Conservation (phyloP, 2,888 invertebrate genomes). For the Netelia fuscicornis region DNA sequence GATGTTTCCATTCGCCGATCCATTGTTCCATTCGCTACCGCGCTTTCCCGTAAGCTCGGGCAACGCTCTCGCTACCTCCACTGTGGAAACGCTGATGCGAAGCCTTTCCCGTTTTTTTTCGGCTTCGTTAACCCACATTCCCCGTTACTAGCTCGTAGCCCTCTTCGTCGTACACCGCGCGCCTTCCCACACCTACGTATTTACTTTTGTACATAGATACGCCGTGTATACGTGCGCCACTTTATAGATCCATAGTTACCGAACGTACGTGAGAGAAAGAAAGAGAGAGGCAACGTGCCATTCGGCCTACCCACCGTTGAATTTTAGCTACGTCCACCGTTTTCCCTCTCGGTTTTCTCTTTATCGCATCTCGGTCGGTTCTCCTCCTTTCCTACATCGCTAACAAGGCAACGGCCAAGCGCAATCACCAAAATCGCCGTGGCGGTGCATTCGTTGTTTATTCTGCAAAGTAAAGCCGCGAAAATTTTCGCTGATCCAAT, state of each 20-base stretch:
- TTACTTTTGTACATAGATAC: too few relatives aligned
- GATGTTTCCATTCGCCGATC: slow-evolving; percentile 77
- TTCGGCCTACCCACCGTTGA: slow-evolving; percentile 28
- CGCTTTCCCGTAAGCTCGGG: slow-evolving; percentile 29
- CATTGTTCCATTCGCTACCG: slow-evolving; percentile 74
- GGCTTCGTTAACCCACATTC: slow-evolving; percentile 80
- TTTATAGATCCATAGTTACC: neutral
- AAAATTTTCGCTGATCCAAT: slow-evolving; percentile 49
- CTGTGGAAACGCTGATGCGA: slow-evolving; percentile 77
- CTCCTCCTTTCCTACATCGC: slow-evolving; percentile 35
- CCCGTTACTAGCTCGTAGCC: slow-evolving; percentile 61
- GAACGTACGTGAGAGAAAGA: neutral
- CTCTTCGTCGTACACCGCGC: slow-evolving; percentile 37
- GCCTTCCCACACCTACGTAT: too few relatives aligned
- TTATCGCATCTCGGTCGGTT: slow-evolving; percentile 35
- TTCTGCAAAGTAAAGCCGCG: slow-evolving; percentile 29
- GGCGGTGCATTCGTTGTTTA: slow-evolving; percentile 49
- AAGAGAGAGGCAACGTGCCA: slow-evolving; percentile 7
- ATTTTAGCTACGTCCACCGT: slow-evolving; percentile 23
- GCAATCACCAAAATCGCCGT: slow-evolving; percentile 28
- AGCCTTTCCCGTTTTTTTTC: slow-evolving; percentile 76
- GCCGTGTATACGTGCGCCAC: neutral
- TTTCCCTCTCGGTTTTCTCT: slow-evolving; percentile 6
- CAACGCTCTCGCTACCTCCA: slow-evolving; percentile 33
- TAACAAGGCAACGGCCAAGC: neutral